Base-by-base conservation (phyloP, 64 coral and sea anemone species). In the Montipora foliosa region DNA sequence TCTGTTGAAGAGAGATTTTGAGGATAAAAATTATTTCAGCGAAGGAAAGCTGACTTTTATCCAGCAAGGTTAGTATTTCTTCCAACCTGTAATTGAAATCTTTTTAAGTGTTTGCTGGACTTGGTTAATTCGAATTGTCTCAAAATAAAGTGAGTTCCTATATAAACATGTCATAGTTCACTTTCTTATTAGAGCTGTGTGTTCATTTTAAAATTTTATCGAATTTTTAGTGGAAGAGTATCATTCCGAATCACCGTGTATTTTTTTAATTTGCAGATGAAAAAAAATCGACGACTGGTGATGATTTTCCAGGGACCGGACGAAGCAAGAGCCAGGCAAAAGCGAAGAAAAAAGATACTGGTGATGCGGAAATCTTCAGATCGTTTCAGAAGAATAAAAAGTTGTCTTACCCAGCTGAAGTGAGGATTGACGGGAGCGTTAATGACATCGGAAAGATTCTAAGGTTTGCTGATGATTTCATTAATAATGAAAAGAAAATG, bases 401-500 rank as follows among this genome's bases (percentile, higher is more conserved):
- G 68, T 80, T 45, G 16, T 88, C 92, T 15, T 93, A 93, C 60
- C 85, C 92, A 79, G 92, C 84, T 10, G 92, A 93, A 29, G 83
- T 88, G 29, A 50, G 58, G 47, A 87, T 71, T 80, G 92, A 87
- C 57, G 80, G 57, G 16, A 20, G 70, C 17, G 74, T 93, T 57
- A 87, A 88, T 73, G 77, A 79, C 77, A 88, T 87, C 8, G 92
- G 72, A 77, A 93, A 88, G 87, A 69, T 49, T 81, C 79, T 93
- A 13, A 79, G 83, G 74, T 80, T 75, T 77, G 75, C 75, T 80
- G 87, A 81, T 88, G 92, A 81, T 93, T 93, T 93, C 92, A 93
- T 93, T 88, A 93, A 93, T 93, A 93, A 93, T 93, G 87, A 79
- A 93, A 93, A 88, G 92, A 88, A 93, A 88, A 79, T 74, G 92